Conservation (phyloP, 2,113 vertebrate genomes). For the Oreotrochilus melanogaster region DNA sequence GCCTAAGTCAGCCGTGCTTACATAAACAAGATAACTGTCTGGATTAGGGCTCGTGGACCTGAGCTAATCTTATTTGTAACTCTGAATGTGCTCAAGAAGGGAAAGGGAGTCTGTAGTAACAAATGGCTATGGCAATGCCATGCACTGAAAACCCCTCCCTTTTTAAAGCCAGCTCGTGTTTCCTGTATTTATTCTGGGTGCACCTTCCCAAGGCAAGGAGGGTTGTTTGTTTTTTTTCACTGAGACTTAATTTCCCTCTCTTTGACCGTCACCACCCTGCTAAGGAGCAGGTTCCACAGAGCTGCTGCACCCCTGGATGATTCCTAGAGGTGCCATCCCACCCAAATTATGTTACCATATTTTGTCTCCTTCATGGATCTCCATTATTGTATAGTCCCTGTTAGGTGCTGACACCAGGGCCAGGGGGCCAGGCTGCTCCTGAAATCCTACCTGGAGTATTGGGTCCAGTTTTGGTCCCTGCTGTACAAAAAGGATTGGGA, state of each 20-base stretch:
- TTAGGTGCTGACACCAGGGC: not conserved
- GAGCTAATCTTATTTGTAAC: slow-evolving; percentile 69
- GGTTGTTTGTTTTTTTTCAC: not conserved
- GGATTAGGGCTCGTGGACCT: slow-evolving; percentile 50
- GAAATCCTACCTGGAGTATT: not conserved
- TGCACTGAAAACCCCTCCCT: not conserved
- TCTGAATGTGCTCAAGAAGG: slow-evolving; percentile 53
- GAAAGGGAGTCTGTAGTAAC: slow-evolving; percentile 8
- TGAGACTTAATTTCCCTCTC: not conserved
- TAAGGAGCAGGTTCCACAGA: slow-evolving; percentile 16
- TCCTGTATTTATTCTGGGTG: not conserved
- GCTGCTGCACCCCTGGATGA: not conserved
- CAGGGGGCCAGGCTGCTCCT: not conserved
- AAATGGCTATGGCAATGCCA: not conserved
- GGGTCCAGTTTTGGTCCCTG: too few relatives aligned
- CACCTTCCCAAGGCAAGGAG: not conserved
- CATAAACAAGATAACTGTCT: slow-evolving; percentile 69
- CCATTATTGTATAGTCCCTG: not conserved
- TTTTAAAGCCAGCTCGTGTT: not conserved
- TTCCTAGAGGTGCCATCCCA: not conserved
- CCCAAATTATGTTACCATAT: not conserved
- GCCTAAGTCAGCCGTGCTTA: slow-evolving; percentile 39
- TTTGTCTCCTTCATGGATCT: slow-evolving; percentile 4
- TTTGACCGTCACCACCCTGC: not conserved
- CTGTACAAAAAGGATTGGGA: too few relatives aligned